Evolutionary conservation across 2,113 vertebrate species (phyloP), one percentile per base, ranked within the genome.

Genomic region (Notiomystis cincta): DNA sequence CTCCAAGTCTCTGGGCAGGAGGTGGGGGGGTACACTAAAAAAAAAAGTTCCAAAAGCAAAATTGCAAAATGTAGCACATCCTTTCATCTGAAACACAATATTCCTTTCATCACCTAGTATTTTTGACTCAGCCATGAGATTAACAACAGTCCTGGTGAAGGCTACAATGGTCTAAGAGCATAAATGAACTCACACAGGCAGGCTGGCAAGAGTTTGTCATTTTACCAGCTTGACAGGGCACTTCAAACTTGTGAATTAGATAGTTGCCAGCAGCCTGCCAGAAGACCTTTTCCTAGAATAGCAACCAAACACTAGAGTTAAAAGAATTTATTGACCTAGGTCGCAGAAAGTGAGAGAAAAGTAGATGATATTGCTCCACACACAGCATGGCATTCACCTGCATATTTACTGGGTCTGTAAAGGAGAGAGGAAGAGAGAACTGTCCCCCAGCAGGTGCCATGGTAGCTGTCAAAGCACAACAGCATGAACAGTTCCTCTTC

Each of bases 1-100:
- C 13, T 82, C 13, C 3, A n/a, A 10, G 21, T 64, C 37, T 56
- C 0, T 0, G 4, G 20, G 3, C 8, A 9, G 11, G 10, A 53
- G 3, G 4, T 20, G 16, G 12, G 8, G 8, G 6, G 6, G 3
- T n/a, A 37, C 11, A 62, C 25, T 37, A 13, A 53, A 35, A 37
- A 31, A 31, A 45, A 71, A 22, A 3, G 16, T 53, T 78, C 37
- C 12, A 83, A 37, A 81, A 80, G 22, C 8, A 45, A 61, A 44
- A 51, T 16, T 77, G 22, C 8, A 45, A 61, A 44, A 51, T 16
- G 40, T 6, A 87, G 14, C 23, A 56, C 1, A 21, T 25, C 3
- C 24, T 90, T 82, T 37, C 54, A 73, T 15, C 27, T 10, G 25
- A 82, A 90, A 65, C 9, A 7, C 4, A 14, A 2, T 27, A 58